Conservation (phyloP, 2,797 vertebrate species). For the Chaetodon trifasciatus region DNA sequence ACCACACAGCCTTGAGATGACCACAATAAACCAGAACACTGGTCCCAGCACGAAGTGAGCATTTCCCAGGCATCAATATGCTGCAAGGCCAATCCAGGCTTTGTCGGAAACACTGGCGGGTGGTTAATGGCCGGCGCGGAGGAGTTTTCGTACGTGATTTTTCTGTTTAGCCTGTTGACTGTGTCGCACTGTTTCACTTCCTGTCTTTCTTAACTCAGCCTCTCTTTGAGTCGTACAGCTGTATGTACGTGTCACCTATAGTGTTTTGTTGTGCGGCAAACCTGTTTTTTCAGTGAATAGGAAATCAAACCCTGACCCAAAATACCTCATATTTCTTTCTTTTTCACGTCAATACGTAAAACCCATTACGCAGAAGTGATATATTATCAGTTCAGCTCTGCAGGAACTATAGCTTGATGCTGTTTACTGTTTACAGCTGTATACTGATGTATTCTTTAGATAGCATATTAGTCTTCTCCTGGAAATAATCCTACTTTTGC, state of each 20-base stretch:
- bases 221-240: slow-evolving; percentile 14
- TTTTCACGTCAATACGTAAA: slow-evolving; percentile 35
- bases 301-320: slow-evolving; percentile 33
- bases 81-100: slow-evolving; percentile 62
- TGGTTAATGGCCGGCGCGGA: slow-evolving; percentile 66
- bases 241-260: slow-evolving; percentile 8
- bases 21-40: slow-evolving; percentile 80
- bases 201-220: slow-evolving; percentile 29
- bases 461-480: slow-evolving; percentile 5
- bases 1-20: slow-evolving; percentile 77
- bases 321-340: slow-evolving; percentile 13
- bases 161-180: slow-evolving; percentile 48
- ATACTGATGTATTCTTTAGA: slow-evolving; percentile 6
- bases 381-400: slow-evolving; percentile 22
- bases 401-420: neutral
- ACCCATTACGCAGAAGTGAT: slow-evolving; percentile 11
- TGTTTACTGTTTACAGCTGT: neutral
- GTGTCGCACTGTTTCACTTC: slow-evolving; percentile 35
- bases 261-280: neutral
- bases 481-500: neutral
- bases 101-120: slow-evolving; percentile 74
- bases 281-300: slow-evolving; percentile 10
- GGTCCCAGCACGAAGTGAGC: slow-evolving; percentile 75
- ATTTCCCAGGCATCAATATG: slow-evolving; percentile 72
- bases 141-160: slow-evolving; percentile 57